Conservation (phyloP, 2,113 vertebrate species). For the Lophotis ruficrista region DNA sequence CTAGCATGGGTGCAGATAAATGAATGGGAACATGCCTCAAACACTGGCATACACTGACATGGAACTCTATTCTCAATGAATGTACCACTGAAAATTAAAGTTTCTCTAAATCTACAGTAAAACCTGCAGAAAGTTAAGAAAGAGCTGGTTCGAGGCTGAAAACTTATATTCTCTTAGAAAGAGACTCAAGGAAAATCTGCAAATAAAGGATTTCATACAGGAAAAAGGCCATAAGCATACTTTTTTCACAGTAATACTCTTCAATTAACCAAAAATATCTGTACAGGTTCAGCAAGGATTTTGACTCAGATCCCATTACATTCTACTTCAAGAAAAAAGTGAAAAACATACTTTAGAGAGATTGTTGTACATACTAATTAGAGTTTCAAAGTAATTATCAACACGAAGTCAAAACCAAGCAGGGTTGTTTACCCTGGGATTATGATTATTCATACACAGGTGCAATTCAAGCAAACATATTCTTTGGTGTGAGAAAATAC, state of each 20-base stretch:
- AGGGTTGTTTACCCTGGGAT: neutral
- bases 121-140: neutral
- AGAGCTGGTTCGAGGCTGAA: neutral
- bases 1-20: neutral
- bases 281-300: neutral
- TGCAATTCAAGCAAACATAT: neutral
- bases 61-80: neutral
- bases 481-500: neutral
- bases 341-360: neutral
- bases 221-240: neutral
- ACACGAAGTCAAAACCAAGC: neutral
- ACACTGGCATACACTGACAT: neutral
- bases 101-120: neutral
- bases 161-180: neutral
- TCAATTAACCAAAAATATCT: neutral
- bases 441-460: neutral
- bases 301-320: neutral
- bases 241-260: neutral
- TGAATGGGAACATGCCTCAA: neutral
- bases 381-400: neutral
- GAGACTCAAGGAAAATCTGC: neutral
- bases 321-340: neutral
- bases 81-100: rapidly evolving
- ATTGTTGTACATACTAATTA: neutral
- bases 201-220: neutral